Conservation (phyloP, 2,797 vertebrate genomes). For the Xenopus petersii region DNA sequence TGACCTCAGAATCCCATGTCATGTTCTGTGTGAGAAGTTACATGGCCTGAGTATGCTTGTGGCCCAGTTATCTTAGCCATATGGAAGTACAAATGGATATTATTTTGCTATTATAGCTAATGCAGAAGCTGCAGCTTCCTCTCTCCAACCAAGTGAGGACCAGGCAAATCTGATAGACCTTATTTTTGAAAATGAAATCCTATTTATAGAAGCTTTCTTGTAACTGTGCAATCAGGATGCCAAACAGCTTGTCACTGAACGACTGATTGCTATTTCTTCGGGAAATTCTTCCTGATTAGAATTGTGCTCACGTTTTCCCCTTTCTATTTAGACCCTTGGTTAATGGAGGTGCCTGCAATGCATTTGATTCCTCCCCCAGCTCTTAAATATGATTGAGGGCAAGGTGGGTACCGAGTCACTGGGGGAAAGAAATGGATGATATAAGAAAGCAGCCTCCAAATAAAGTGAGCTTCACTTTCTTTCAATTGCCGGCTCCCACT, state of each 20-base stretch:
- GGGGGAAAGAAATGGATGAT: not conserved
- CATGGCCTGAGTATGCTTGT: not conserved
- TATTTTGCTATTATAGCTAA: conserved; percentile 39
- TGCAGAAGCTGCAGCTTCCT: conserved; percentile 1
- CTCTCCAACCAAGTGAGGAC: conserved; percentile 24
- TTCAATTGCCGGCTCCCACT: no score
- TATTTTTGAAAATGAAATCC: conserved; percentile 40
- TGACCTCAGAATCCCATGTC: no score
- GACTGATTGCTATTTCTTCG: conserved; percentile 47
- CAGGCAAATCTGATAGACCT: conserved; percentile 38
- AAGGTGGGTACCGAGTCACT: not conserved
- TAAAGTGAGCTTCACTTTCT: no score
- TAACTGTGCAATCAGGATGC: conserved; percentile 45
- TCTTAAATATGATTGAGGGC: not conserved
- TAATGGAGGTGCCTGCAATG: conserved; percentile 9
- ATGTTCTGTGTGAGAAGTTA: not conserved
- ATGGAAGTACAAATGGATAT: conserved; percentile 35
- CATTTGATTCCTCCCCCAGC: not conserved
- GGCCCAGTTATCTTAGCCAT: conserved; percentile 20
- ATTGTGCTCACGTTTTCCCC: conserved; percentile 15
- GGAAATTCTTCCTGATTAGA: conserved; percentile 34
- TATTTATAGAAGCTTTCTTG: conserved; percentile 42
- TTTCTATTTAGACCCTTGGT: conserved; percentile 30
- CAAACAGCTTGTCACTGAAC: conserved; percentile 46
- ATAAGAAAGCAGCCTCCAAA: no score